Conservation (phyloP, 2,888 invertebrate genomes). For the Philaethria dido region DNA sequence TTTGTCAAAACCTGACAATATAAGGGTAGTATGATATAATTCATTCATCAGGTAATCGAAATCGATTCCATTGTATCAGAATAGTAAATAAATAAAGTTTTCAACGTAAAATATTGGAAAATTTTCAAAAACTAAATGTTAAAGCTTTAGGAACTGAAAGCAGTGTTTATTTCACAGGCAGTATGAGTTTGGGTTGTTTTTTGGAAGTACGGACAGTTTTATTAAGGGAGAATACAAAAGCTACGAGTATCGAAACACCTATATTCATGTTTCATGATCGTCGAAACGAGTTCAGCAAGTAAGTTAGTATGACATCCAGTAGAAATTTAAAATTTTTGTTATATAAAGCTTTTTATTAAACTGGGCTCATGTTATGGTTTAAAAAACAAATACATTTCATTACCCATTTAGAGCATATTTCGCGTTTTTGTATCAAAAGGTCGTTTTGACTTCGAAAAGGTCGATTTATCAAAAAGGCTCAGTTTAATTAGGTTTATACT, state of each 20-base stretch:
- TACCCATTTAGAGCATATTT: background rate
- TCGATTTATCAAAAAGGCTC: no score
- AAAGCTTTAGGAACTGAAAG: constrained; percentile 12
- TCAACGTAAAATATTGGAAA: background rate
- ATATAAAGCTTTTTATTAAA: background rate
- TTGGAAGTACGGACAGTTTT: constrained; percentile 18
- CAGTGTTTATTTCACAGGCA: constrained; percentile 24
- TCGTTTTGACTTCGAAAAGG: background rate
- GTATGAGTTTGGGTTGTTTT: constrained; percentile 12
- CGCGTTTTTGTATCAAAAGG: background rate
- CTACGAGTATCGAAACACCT: constrained; percentile 4
- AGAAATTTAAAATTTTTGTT: background rate
- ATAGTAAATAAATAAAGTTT: constrained; percentile 4
- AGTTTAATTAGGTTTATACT: no score
- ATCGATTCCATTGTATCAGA: background rate
- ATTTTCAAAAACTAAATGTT: constrained; percentile 3
- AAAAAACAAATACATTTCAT: no score
- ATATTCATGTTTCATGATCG: constrained; percentile 6
- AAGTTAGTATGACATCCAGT: constrained; percentile 8
- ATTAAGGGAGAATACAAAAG: constrained; percentile 23
- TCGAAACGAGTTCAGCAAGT: constrained; percentile 10
- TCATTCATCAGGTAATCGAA: no score
- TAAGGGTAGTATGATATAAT: no score
- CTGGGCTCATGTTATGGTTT: no score
- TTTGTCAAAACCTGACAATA: no score